Base-by-base conservation (phyloP, 2,888 invertebrate genomes). In the Cantharis flavilabris region DNA sequence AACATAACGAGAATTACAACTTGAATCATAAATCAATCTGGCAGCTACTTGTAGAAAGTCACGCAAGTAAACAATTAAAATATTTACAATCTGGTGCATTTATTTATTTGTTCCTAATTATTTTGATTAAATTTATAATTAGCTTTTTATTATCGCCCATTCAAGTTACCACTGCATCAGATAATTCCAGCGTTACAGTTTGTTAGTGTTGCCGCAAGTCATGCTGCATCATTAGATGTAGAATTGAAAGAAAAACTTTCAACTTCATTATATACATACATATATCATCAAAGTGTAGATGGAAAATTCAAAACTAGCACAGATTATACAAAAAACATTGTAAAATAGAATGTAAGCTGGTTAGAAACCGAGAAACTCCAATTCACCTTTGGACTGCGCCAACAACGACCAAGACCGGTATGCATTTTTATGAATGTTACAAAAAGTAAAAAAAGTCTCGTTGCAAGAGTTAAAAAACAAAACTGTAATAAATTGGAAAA, bases 11-110 rank as follows among this genome's bases (percentile, higher is more conserved):
- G 76, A 78, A 76, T 74, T 79, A 72, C 74, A 79, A 75, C 70
- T 76, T 71, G 67, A 70, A 73, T 75, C 80, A 81, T 81, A 80
- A 81, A 81, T 81, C 80, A 81, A 77, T 72, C 73, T 80, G 80
- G 77, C 81, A 81, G 79, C 77, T 71, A 73, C 77, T 79, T 77
- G 76, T 75, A 72, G 77, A 76, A 77, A 79, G 80, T 81, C 82
- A 83, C 81, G 81, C 81, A 81, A 82, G 74, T 76, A 82, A 82
- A 82, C 82, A 82, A 83, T 83, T 82, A 83, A 80, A 80, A 78
- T 75, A 76, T 80, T 81, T 77, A 77, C 78, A 79, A 77, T 76
- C 73, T 77, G 74, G 74, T 75, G 76, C 70, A 64, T 77, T 79
- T 76, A 76, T 76, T 79, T 73, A 76, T 49, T 49, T 49, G 49